These are phyloP conservation scores for Zaprionus gabonicus DNA, from an alignment of 1,140 invertebrate species.

Conservation along the genomic window DNA sequence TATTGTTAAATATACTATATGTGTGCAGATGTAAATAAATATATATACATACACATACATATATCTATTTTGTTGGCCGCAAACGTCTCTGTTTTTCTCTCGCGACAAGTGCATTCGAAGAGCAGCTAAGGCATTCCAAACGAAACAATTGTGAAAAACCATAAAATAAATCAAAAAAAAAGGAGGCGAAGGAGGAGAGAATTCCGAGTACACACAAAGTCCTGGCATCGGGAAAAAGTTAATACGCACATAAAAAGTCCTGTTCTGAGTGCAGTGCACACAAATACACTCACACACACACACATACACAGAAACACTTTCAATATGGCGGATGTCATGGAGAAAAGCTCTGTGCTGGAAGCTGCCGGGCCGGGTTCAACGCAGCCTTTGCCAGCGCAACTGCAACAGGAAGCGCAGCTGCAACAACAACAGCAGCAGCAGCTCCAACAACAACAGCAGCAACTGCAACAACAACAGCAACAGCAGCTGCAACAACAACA, in stretches of 20 bases:
- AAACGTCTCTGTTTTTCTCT: conserved; percentile 5
- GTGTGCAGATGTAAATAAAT: background rate
- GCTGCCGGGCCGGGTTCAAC: conserved; percentile 59
- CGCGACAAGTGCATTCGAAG: conserved; percentile 28
- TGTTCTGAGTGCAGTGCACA: conserved; percentile 63
- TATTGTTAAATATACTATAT: conserved; percentile 35
- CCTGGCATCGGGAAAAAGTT: conserved; percentile 47
- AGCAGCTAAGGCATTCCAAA: conserved; percentile 37
- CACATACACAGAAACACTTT: conserved; percentile 58
- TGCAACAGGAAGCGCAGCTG: conserved; percentile 47
- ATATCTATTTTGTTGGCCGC: conserved; percentile 13
- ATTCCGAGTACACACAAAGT: conserved; percentile 57
- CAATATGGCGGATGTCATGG: conserved; percentile 83
- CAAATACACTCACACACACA: conserved; percentile 35
- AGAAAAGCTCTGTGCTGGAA: conserved; percentile 82
- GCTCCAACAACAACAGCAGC: conserved; percentile 46
- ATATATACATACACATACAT: conserved; percentile 15
- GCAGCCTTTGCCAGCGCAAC: conserved; percentile 37
- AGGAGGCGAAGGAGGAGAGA: conserved; percentile 5
- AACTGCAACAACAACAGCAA: conserved; percentile 28
- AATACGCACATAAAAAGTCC: conserved; percentile 55
- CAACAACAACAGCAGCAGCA: conserved; percentile 57
- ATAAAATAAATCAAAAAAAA: background rate
- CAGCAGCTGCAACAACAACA: conserved; percentile 28
- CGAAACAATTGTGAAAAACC: conserved; percentile 25